Conservation (phyloP, 1,140 invertebrate species). For the Parapsyche elsis region DNA sequence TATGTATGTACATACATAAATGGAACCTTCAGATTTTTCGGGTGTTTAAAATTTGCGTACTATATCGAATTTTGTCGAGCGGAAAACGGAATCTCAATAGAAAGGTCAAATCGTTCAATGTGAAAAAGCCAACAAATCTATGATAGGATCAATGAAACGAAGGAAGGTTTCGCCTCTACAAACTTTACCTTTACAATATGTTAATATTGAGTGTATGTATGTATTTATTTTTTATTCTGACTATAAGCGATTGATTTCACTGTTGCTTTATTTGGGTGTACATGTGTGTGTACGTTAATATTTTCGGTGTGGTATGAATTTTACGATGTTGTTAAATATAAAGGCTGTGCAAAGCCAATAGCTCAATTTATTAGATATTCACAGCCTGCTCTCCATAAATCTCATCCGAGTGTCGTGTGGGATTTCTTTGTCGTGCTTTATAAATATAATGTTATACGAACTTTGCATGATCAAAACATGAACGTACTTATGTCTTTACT, state of each 20-base stretch:
- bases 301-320: no score
- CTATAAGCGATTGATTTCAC: no score
- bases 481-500: background rate
- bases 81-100: background rate
- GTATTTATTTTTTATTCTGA: no score
- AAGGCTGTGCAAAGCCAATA: background rate
- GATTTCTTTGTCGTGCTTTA: slow-evolving; percentile 5
- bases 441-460: background rate
- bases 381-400: background rate
- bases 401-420: background rate
- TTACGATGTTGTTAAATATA: no score
- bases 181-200: no score
- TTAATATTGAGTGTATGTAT: no score
- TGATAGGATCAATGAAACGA: background rate
- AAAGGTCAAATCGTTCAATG: background rate
- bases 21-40: background rate
- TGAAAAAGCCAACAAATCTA: background rate
- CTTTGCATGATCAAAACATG: background rate
- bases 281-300: no score
- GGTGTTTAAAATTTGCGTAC: slow-evolving; percentile 17
- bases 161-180: background rate
- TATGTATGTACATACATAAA: no score
- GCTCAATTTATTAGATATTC: background rate
- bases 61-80: background rate
- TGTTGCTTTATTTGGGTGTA: no score